Evolutionary conservation across 1,140 invertebrate genomes (phyloP).

Genomic region (Helicoverpa zea): DNA sequence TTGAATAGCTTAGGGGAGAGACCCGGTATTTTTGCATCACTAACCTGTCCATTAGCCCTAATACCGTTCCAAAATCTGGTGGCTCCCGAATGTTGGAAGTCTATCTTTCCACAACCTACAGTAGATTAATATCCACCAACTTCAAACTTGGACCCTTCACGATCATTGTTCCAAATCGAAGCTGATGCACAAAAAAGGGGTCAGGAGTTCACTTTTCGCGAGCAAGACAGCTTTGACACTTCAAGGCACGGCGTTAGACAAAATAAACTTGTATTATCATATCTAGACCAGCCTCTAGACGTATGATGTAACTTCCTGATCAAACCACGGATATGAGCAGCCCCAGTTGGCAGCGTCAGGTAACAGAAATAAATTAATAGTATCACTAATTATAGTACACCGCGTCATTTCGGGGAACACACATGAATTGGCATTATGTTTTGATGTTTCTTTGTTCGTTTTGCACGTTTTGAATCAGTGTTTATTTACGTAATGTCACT

Average conservation of each 20-base stretch:
- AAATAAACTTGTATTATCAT: conserved; percentile 2
- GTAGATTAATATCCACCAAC: too few species aligned
- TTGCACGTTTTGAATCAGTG: conserved; percentile 18
- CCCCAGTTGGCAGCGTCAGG: conserved; percentile 50
- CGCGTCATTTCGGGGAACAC: conserved; percentile 33
- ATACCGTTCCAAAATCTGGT: too few species aligned
- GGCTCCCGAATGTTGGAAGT: too few species aligned
- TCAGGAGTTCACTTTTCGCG: too few species aligned
- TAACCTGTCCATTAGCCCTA: too few species aligned
- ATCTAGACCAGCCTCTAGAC: conserved; percentile 13
- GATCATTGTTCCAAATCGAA: too few species aligned
- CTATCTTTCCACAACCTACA: too few species aligned
- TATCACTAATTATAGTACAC: conserved; percentile 43
- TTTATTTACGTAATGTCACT: conserved; percentile 31
- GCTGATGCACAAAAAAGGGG: too few species aligned
- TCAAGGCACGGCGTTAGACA: neutral
- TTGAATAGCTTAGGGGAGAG: too few species aligned
- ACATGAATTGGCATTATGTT: conserved; percentile 38
- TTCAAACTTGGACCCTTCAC: too few species aligned
- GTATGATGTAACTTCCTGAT: conserved; percentile 52
- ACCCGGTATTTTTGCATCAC: too few species aligned
- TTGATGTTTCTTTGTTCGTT: conserved; percentile 19
- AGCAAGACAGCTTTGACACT: too few species aligned
- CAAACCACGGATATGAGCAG: conserved; percentile 34
- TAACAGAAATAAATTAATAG: conserved; percentile 48